Evolutionary conservation across 2,113 vertebrate species (phyloP).

Genomic region (Oryzias celebensis): DNA sequence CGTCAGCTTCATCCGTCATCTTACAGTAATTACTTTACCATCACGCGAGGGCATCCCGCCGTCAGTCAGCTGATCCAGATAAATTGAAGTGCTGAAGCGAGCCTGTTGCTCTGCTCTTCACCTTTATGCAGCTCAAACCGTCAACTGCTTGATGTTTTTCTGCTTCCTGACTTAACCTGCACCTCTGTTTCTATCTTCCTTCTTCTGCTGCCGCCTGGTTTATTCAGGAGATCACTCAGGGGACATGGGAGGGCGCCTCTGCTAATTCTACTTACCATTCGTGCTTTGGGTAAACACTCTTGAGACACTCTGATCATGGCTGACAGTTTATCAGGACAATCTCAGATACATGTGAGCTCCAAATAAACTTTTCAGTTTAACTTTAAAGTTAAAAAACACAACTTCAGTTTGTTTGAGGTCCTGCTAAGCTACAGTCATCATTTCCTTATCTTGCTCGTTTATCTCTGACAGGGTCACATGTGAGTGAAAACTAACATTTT

Average conservation of each 20-base stretch:
- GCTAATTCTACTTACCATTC: conserved; percentile 27
- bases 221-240: conserved; percentile 35
- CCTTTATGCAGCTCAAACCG: conserved; percentile 19
- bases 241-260: conserved; percentile 29
- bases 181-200: conserved; percentile 22
- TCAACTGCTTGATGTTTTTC: conserved; percentile 1
- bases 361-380: too few species aligned
- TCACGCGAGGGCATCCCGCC: conserved; percentile 40
- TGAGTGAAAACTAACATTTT: conserved; percentile 2
- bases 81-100: conserved; percentile 24
- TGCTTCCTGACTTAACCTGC: conserved; percentile 34
- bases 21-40: conserved; percentile 59
- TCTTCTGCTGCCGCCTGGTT: conserved; percentile 36
- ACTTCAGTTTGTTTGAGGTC: neutral
- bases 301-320: conserved; percentile 2
- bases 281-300: conserved; percentile 46
- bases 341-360: neutral
- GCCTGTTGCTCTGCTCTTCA: conserved; percentile 10
- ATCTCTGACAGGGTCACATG: neutral
- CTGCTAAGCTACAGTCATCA: conserved; percentile 3
- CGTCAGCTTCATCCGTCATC: conserved; percentile 49
- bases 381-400: neutral
- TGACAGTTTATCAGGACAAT: conserved; percentile 22
- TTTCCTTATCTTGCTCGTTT: neutral
- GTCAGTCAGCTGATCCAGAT: conserved; percentile 52